Evolutionary conservation across 2,113 vertebrate species (phyloP), one percentile per base, ranked within the genome.

Genomic region (Alexandromys fortis): DNA sequence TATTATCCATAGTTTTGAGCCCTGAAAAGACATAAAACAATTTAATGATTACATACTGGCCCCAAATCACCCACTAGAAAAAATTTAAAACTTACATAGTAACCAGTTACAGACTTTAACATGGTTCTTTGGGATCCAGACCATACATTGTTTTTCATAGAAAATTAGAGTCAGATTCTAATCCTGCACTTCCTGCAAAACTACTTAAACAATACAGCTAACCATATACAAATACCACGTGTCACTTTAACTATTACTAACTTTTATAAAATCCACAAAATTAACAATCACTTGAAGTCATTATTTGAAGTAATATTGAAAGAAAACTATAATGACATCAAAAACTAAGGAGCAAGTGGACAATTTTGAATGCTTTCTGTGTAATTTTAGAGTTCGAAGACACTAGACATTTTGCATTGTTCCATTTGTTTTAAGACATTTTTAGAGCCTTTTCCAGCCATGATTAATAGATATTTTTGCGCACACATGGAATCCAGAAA

Each of bases 1-100:
- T 98, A 99, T 99, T 97, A 99, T 99, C 99, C 99, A 99, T 98
- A 99, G 98, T 97, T 99, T 99, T 97, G 99, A 99, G 97, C 99
- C 99, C 99, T 99, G 98, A 61, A 98, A 98, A 98, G 45, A 73
- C 96, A 97, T n/a, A 38, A 89, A 96, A 90, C 8, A 94, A 67
- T 78, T 77, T 55, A 91, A 95, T 87, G 83, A 89, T 94, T 89
- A 91, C 13, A 96, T 96, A 91, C 5, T 52, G 35, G 95, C 17
- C 17, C 77, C 92, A 95, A 87, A 89, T 78, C 78, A 86, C 38
- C 91, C 35, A 93, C 0, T 68, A 91, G n/a, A 22, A 93, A 82
- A 86, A 87, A 77, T 9, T 85, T 83, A 86, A 78, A 65, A 70
- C 55, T 89, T 33, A 89, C 55, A 96, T 35, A 96, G 47, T 83